Base-by-base conservation (phyloP, 1,140 invertebrate genomes). In the Hydropsyche tenuis region DNA sequence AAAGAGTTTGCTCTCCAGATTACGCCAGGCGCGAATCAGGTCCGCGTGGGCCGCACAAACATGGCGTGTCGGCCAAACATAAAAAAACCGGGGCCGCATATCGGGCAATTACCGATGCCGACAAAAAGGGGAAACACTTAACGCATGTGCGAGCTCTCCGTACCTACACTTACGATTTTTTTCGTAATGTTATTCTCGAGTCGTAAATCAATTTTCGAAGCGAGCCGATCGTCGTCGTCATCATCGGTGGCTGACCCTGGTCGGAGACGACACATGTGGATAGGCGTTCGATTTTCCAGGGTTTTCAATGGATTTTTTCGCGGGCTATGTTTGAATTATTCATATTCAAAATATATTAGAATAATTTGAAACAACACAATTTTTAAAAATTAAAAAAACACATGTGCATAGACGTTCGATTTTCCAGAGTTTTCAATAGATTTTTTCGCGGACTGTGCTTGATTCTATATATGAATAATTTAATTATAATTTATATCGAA, bases 141-240 rank as follows among this genome's bases (percentile, higher is more conserved):
- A 37, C 46, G 18, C 46, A 51, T 16, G 14, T 51, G 18, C n/a
- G n/a, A n/a, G n/a, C n/a, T n/a, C n/a, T n/a, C n/a, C n/a, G n/a
- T n/a, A n/a, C 37, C 30, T 43, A 18, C 42, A 23, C n/a, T 23
- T 43, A 65, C 37, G n/a, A 20, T 45, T 45, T 43, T 43, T 65
- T 60, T 60, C 56, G 23, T 60, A 60, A 25, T 60, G 22, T 60
- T 60, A 60, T 60, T 60, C 23, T 60, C 56, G 56, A 42, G 63
- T 45, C 63, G 63, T 65, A 65, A 65, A 65, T 65, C 63, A 65
- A 65, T 65, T 65, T 65, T 65, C 63, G n/a, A 65, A 43, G 16
- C 16, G 22, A 27, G 11, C 16, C 53, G 18, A 18, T 60, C 53
- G 53, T 63, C 60, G 23, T 37, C 18, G 16, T 22, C 23, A 23